A percentile compares a stretch with the other conserved stretches of the same genome.
Evolutionary conservation across 2,113 vertebrate species (phyloP).

Genomic region (Chionodraco myersi): DNA sequence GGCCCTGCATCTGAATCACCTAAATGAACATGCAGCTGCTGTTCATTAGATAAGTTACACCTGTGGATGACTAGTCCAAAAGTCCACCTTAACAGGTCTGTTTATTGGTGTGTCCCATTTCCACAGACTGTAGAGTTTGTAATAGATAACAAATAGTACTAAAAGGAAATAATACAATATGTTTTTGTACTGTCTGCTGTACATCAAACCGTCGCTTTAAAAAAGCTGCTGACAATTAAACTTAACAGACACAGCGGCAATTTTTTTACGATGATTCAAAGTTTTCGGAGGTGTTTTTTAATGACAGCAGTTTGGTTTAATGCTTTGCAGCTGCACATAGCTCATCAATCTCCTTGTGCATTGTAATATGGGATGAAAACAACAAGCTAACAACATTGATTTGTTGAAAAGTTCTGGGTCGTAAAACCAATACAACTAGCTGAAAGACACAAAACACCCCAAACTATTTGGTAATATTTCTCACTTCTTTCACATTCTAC

Average conservation of each 20-base stretch:
- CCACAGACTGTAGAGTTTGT: neutral
- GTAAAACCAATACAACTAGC: too few relatives aligned
- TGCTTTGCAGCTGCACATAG: constrained; percentile 28
- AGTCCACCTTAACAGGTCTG: neutral
- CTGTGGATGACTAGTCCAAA: neutral
- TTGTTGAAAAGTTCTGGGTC: too few relatives aligned
- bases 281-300: constrained; percentile 12
- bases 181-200: neutral
- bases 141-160: neutral
- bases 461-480: too few relatives aligned
- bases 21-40: neutral
- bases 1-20: neutral
- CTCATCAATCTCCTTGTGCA: neutral
- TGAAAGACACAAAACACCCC: too few relatives aligned
- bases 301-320: constrained; percentile 11
- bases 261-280: neutral
- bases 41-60: constrained; percentile 5
- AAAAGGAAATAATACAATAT: neutral
- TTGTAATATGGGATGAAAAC: constrained; percentile 1
- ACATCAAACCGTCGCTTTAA: neutral
- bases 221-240: neutral
- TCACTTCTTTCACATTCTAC: too few relatives aligned
- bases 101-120: neutral
- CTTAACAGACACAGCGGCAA: too few relatives aligned
- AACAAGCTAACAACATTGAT: neutral